Conservation (phyloP, 2,113 vertebrate species). For the Silurus glanis region DNA sequence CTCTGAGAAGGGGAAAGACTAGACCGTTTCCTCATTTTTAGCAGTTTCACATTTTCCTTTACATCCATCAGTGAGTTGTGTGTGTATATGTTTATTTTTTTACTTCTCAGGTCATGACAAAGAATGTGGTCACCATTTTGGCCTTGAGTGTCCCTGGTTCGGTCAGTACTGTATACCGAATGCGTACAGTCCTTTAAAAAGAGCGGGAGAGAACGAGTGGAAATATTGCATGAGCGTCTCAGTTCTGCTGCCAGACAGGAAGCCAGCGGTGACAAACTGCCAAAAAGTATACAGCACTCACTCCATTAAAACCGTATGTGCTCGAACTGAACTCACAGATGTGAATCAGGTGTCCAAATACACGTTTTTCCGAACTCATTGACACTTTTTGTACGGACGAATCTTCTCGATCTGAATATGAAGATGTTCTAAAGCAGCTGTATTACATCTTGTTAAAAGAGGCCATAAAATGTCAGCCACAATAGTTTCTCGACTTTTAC, state of each 20-base stretch:
- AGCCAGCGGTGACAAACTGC: conserved; percentile 32
- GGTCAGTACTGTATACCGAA: conserved; percentile 40
- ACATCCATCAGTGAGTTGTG: neutral
- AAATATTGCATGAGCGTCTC: conserved; percentile 33
- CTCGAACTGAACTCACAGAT: neutral
- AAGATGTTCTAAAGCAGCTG: conserved; percentile 7
- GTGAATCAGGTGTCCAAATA: conserved; percentile 27
- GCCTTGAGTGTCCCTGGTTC: conserved; percentile 7
- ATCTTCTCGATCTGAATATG: neutral
- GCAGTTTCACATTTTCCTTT: neutral
- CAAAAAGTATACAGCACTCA: conserved; percentile 13
- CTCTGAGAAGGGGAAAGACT: conserved; percentile 10
- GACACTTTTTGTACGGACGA: neutral
- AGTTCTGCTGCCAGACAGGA: conserved; percentile 45
- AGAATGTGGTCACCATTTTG: neutral
- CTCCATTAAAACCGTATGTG: conserved; percentile 15
- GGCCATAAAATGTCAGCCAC: conserved; percentile 10
- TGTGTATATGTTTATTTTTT: neutral
- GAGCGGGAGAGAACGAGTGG: conserved; percentile 22
- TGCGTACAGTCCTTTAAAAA: neutral
- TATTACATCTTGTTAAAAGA: conserved; percentile 29
- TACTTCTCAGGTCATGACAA: conserved; percentile 18
- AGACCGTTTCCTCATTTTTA: conserved; percentile 35
- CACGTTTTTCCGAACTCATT: neutral
- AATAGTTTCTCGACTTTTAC: conserved; percentile 9